A percentile compares a stretch with the other conserved stretches of the same genome.
These are phyloP conservation scores for Plodia interpunctella DNA, from an alignment of 1,140 invertebrate species.

Conservation along the genomic window DNA sequence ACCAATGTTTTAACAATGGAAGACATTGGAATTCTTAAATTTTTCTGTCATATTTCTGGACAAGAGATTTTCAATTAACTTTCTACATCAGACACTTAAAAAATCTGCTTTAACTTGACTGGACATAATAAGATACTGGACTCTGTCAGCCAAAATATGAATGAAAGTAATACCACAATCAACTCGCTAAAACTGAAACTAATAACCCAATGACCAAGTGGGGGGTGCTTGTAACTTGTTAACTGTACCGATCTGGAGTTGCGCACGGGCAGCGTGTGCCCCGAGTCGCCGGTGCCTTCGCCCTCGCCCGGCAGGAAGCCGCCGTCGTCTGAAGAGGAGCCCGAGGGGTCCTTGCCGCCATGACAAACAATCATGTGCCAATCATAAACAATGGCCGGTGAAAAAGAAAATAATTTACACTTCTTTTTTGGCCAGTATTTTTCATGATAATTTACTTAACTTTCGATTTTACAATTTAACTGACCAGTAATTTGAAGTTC, in stretches of 20 bases:
- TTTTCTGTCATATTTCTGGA: too few species aligned
- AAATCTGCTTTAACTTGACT: too few species aligned
- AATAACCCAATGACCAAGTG: not conserved
- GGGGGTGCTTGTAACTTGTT: conserved; percentile 20
- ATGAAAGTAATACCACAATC: too few species aligned
- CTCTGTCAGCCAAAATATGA: too few species aligned
- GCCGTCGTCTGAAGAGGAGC: conserved; percentile 70
- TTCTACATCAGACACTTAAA: too few species aligned
- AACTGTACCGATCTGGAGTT: conserved; percentile 68
- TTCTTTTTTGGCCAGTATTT: not conserved
- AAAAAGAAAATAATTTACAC: conserved; percentile 1
- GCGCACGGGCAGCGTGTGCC: conserved; percentile 72
- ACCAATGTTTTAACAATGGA: too few species aligned
- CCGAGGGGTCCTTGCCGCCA: conserved; percentile 66
- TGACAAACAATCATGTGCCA: conserved; percentile 50
- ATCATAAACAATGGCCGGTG: conserved; percentile 22
- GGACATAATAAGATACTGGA: too few species aligned
- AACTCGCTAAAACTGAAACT: not conserved
- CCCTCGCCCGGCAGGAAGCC: conserved; percentile 58
- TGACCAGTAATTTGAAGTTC: not conserved
- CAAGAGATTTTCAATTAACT: too few species aligned
- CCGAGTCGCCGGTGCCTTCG: conserved; percentile 54
- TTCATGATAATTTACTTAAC: not conserved
- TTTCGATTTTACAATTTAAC: not conserved
- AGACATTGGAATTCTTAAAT: too few species aligned